Conservation (phyloP, 2,113 vertebrate genomes). For the Chroicocephalus ridibundus region DNA sequence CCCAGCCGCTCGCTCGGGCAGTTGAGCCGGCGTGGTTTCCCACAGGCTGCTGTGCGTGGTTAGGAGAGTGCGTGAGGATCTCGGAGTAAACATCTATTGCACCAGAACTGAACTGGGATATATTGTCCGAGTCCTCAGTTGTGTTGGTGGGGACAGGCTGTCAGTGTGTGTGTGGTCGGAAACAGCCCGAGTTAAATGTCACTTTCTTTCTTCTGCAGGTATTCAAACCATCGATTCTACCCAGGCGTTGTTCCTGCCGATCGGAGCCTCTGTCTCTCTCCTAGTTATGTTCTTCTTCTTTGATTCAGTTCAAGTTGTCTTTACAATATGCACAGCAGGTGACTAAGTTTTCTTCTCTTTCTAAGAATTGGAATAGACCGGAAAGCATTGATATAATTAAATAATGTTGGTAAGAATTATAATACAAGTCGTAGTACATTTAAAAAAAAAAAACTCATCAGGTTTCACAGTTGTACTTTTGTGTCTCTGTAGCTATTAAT, state of each 20-base stretch:
- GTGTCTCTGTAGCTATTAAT: neutral
- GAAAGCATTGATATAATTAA: neutral
- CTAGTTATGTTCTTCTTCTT: conserved; percentile 99
- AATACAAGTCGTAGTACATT: neutral
- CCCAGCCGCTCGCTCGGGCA: fast-evolving
- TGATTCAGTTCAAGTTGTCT: conserved; percentile 98
- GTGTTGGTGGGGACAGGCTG: neutral
- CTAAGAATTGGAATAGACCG: neutral
- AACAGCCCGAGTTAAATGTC: neutral
- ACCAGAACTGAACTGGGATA: neutral
- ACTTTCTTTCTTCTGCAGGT: conserved; percentile 75
- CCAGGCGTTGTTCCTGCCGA: conserved; percentile 96
- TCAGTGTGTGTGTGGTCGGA: neutral
- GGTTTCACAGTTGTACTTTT: neutral
- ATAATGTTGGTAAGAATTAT: neutral
- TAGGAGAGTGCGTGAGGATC: fast-evolving
- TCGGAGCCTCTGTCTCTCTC: conserved; percentile 96
- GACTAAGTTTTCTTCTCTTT: conserved; percentile 24
- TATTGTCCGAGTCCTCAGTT: too few relatives aligned
- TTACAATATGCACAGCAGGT: conserved; percentile 99
- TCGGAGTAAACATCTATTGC: fast-evolving
- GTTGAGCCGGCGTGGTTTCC: neutral
- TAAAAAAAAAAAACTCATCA: neutral
- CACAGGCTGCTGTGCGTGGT: neutral
- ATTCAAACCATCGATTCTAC: conserved; percentile 99